Percentiles rank a stretch among this genome's conserved stretches.
Conservation (phyloP, 2,888 invertebrate species). For the Morpho achilles region DNA sequence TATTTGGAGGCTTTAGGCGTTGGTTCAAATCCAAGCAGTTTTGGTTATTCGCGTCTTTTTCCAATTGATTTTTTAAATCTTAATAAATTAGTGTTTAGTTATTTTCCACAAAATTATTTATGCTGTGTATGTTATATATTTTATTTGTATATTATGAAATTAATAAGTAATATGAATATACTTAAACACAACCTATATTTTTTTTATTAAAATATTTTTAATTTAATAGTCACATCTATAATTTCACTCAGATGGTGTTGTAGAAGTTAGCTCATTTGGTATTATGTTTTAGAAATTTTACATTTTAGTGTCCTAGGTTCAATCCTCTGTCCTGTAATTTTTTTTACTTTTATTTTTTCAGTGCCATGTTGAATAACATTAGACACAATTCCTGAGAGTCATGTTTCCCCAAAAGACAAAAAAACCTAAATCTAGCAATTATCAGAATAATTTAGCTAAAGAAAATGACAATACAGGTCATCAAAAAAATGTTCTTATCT, state of each 20-base stretch:
- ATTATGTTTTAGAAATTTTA: neutral
- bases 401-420: conserved; percentile 27
- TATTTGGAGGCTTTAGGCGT: conserved; percentile 9
- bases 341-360: conserved; percentile 17
- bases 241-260: neutral
- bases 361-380: conserved; percentile 9
- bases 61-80: neutral
- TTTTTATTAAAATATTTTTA: conserved; percentile 12
- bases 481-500: conserved; percentile 47
- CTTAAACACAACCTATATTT: conserved; percentile 4
- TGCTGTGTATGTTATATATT: neutral
- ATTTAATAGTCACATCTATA: conserved; percentile 14
- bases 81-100: neutral
- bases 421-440: conserved; percentile 18
- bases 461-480: conserved; percentile 35
- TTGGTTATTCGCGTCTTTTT: neutral
- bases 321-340: conserved; percentile 16
- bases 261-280: conserved; percentile 11
- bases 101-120: neutral
- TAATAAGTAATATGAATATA: neutral
- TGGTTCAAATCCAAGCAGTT: conserved; percentile 20
- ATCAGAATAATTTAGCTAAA: conserved; percentile 24
- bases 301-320: conserved; percentile 25
- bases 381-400: conserved; percentile 16
- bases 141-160: neutral